These are phyloP conservation scores for Spatulosminthurus flaviceps DNA, from an alignment of 2,888 invertebrate genomes.

Conservation along the genomic window DNA sequence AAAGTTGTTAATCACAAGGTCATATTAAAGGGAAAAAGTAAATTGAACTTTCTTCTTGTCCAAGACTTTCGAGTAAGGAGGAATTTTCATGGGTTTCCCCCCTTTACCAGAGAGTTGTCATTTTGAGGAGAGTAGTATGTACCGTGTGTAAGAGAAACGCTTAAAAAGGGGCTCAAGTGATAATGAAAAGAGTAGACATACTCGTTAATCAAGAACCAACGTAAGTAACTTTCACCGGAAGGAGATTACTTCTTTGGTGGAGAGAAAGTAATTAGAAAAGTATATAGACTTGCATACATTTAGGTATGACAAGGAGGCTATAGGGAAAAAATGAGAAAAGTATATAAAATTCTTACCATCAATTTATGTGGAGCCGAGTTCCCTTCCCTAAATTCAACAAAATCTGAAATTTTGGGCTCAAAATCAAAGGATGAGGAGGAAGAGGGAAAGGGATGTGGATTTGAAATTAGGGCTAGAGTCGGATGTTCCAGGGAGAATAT, in stretches of 20 bases:
- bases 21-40: too few species aligned
- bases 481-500: slow-evolving; percentile 57
- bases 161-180: too few species aligned
- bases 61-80: too few species aligned
- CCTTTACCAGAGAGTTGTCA: too few species aligned
- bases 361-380: slow-evolving; percentile 42
- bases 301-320: too few species aligned
- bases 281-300: neutral
- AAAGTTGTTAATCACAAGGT: too few species aligned
- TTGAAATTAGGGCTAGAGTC: slow-evolving; percentile 57
- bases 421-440: slow-evolving; percentile 59
- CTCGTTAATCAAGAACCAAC: neutral
- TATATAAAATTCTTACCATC: slow-evolving; percentile 38
- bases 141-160: too few species aligned
- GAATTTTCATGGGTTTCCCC: too few species aligned
- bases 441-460: slow-evolving; percentile 56
- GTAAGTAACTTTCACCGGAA: neutral
- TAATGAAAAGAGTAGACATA: neutral
- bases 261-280: neutral
- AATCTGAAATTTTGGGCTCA: slow-evolving; percentile 59
- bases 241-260: neutral
- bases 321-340: neutral
- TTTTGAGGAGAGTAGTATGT: too few species aligned
- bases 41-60: too few species aligned
- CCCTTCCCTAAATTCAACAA: slow-evolving; percentile 50